These are phyloP conservation scores for Molanna angustata DNA, from an alignment of 2,888 invertebrate species.

Conservation along the genomic window DNA sequence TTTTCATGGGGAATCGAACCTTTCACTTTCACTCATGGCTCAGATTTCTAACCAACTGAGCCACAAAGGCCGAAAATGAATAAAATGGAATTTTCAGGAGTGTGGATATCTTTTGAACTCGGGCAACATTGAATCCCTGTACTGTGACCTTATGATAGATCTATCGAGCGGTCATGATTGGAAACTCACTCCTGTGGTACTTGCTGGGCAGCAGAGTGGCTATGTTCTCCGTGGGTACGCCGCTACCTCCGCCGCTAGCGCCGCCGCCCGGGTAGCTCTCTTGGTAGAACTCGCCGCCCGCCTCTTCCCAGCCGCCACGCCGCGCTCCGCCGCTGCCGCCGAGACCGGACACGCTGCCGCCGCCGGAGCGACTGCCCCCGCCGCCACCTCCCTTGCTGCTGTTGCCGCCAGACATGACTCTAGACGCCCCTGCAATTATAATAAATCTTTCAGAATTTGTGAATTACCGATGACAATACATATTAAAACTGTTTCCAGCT, in stretches of 20 bases:
- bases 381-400: slow-evolving; percentile 22
- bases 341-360: slow-evolving; percentile 19
- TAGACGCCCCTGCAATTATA: too few relatives aligned
- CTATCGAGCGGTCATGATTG: too few relatives aligned
- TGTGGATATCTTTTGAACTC: not conserved
- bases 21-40: too few relatives aligned
- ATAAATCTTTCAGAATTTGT: too few relatives aligned
- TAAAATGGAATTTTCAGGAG: too few relatives aligned
- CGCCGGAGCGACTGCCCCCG: slow-evolving; percentile 19
- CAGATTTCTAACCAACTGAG: too few relatives aligned
- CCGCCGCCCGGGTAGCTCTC: slow-evolving; percentile 70
- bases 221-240: slow-evolving; percentile 66
- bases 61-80: too few relatives aligned
- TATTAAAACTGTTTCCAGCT: too few relatives aligned
- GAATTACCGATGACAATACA: too few relatives aligned
- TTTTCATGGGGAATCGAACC: too few relatives aligned
- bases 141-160: too few relatives aligned
- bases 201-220: slow-evolving; percentile 77
- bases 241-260: slow-evolving; percentile 60
- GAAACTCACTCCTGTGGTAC: slow-evolving; percentile 69
- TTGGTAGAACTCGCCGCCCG: slow-evolving; percentile 81
- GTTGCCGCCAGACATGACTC: slow-evolving; percentile 14
- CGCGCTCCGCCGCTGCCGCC: slow-evolving; percentile 17
- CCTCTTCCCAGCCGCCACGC: slow-evolving; percentile 70
- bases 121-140: not conserved